Evolutionary conservation across 2,797 vertebrate genomes (phyloP).

Genomic region (Danio choprae): DNA sequence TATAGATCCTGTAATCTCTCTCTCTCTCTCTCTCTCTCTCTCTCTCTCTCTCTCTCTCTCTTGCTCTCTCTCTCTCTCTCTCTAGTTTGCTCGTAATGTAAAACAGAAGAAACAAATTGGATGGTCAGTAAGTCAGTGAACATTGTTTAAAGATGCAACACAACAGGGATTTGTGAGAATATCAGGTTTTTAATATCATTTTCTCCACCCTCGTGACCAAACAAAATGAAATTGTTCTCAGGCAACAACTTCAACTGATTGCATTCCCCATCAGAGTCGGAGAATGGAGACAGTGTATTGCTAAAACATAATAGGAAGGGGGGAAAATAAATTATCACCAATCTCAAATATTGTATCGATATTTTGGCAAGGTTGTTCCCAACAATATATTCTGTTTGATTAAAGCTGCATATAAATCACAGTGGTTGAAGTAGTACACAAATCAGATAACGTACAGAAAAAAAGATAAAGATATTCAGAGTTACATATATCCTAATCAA

Average conservation of each 20-base stretch:
- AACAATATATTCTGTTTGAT: too few relatives aligned
- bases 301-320: neutral
- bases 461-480: too few relatives aligned
- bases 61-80: slow-evolving; percentile 6
- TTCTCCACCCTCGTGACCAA: neutral
- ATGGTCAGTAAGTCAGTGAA: slow-evolving; percentile 62
- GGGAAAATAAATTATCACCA: too few relatives aligned
- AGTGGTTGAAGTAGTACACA: too few relatives aligned
- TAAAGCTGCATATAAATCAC: too few relatives aligned
- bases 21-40: slow-evolving; percentile 35
- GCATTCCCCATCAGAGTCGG: neutral
- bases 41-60: slow-evolving; percentile 19
- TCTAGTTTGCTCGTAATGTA: slow-evolving; percentile 64
- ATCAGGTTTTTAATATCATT: neutral
- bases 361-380: too few relatives aligned
- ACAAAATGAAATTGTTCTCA: neutral
- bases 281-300: neutral
- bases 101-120: slow-evolving; percentile 74
- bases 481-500: too few relatives aligned
- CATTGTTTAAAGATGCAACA: slow-evolving; percentile 48
- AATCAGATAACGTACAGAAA: too few relatives aligned
- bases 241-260: slow-evolving; percentile 5
- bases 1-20: slow-evolving; percentile 54
- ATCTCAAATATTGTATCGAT: too few relatives aligned
- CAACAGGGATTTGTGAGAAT: slow-evolving; percentile 52